phyloP scores from a whole-genome alignment of 2,113 vertebrate species.

The Macrotis lagotis region DNA sequence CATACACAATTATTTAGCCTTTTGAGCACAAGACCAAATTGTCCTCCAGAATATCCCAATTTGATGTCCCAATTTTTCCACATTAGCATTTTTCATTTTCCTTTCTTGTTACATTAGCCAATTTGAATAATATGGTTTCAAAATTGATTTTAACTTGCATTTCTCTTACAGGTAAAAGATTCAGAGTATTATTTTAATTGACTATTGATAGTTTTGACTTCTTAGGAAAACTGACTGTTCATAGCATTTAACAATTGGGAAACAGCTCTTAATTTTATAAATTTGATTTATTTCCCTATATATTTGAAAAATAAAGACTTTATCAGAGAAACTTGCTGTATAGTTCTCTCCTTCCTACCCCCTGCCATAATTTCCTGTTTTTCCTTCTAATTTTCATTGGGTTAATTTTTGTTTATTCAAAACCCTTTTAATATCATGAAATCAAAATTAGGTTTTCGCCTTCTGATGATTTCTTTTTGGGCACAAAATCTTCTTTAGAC shows the following conservation, averaged over 20 bases:
- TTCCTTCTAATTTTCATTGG: too few relatives aligned
- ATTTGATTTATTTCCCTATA: too few relatives aligned
- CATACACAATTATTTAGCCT: neutral
- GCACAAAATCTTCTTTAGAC: too few relatives aligned
- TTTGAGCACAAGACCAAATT: neutral
- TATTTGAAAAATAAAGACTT: too few relatives aligned
- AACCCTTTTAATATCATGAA: too few relatives aligned
- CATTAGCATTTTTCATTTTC: neutral
- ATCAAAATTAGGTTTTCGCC: too few relatives aligned
- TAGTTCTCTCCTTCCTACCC: too few relatives aligned
- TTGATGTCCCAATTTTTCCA: neutral
- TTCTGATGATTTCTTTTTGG: neutral
- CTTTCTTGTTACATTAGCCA: neutral
- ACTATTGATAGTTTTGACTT: neutral
- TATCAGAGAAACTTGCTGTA: too few relatives aligned
- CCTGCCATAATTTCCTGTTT: too few relatives aligned
- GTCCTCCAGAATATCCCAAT: too few relatives aligned
- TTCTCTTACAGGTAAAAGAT: neutral
- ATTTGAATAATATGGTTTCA: neutral
- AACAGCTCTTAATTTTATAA: neutral
- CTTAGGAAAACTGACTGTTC: neutral
- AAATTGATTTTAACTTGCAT: neutral
- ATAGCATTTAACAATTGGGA: neutral
- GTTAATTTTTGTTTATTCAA: too few relatives aligned
- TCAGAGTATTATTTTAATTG: neutral